Evolutionary conservation across 2,797 vertebrate genomes (phyloP).

Genomic region (Rhynchotus rufescens): DNA sequence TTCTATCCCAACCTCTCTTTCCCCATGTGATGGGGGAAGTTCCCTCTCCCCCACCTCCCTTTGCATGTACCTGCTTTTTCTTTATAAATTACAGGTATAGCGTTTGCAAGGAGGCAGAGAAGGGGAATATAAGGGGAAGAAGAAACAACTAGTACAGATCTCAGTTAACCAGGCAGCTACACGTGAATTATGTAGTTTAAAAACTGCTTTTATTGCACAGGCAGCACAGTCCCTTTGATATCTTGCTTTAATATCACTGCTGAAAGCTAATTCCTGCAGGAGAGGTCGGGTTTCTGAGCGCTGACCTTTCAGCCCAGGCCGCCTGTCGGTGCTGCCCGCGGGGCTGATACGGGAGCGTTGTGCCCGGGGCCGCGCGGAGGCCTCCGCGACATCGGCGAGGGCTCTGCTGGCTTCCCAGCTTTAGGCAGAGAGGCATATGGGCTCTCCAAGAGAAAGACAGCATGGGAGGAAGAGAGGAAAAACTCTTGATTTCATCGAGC

Average conservation of each 20-base stretch:
- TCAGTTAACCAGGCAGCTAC: neutral
- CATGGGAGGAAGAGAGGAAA: neutral
- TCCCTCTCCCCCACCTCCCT: neutral
- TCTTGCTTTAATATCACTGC: neutral
- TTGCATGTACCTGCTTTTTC: neutral
- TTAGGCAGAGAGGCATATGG: neutral
- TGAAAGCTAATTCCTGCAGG: neutral
- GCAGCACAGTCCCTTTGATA: neutral
- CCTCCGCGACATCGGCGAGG: no score
- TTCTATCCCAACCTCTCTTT: neutral
- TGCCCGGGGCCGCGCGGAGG: no score
- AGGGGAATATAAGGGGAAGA: neutral
- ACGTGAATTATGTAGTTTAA: neutral
- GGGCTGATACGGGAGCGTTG: neutral
- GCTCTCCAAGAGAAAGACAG: neutral
- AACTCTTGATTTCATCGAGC: neutral
- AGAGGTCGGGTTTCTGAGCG: neutral
- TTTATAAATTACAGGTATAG: neutral
- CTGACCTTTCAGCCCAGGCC: neutral
- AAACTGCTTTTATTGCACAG: neutral
- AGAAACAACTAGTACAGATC: neutral
- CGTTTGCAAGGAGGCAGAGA: neutral
- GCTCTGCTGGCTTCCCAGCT: neutral
- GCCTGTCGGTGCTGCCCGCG: neutral
- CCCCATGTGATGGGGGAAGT: neutral